Percentiles rank a stretch among this genome's conserved stretches.
These are phyloP conservation scores for Parapsyche elsis DNA, from an alignment of 1,140 invertebrate species.

Conservation along the genomic window DNA sequence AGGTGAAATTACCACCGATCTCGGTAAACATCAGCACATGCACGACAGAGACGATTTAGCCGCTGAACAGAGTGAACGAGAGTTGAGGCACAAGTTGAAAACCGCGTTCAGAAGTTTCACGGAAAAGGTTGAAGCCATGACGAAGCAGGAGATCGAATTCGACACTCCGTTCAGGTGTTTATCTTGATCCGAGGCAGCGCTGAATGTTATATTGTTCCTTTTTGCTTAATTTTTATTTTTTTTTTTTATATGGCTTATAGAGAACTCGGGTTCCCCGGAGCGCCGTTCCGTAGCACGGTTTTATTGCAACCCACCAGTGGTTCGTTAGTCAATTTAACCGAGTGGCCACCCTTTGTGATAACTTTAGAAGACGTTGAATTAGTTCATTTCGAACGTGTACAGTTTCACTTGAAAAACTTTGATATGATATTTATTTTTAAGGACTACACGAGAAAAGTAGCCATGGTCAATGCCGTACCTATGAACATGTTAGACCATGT, in stretches of 20 bases:
- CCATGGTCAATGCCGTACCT: conserved; percentile 97
- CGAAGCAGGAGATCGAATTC: conserved; percentile 98
- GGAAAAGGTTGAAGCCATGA: conserved; percentile 96
- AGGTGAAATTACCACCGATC: conserved; percentile 98
- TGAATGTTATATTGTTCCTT: not conserved
- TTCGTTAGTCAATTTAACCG: conserved; percentile 96
- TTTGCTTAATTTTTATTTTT: not conserved
- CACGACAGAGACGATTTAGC: conserved; percentile 98
- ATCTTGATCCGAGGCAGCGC: not conserved
- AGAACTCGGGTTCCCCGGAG: conserved; percentile 97
- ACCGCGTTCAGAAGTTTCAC: conserved; percentile 98
- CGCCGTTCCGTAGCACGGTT: conserved; percentile 96
- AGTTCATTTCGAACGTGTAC: conserved; percentile 98
- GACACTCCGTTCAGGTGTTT: conserved; percentile 90
- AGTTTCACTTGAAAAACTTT: conserved; percentile 99
- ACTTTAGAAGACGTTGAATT: conserved; percentile 97
- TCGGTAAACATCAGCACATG: conserved; percentile 99
- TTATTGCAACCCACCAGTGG: conserved; percentile 96
- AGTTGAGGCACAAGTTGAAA: conserved; percentile 95
- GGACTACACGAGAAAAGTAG: conserved; percentile 93
- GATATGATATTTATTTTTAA: conserved; percentile 99
- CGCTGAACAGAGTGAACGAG: conserved; percentile 97
- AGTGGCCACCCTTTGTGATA: conserved; percentile 99
- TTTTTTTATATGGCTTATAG: conserved; percentile 60
- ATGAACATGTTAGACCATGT: conserved; percentile 99